phyloP scores from a whole-genome alignment of 2,888 invertebrate genomes.

The Phyllotreta striolata region DNA sequence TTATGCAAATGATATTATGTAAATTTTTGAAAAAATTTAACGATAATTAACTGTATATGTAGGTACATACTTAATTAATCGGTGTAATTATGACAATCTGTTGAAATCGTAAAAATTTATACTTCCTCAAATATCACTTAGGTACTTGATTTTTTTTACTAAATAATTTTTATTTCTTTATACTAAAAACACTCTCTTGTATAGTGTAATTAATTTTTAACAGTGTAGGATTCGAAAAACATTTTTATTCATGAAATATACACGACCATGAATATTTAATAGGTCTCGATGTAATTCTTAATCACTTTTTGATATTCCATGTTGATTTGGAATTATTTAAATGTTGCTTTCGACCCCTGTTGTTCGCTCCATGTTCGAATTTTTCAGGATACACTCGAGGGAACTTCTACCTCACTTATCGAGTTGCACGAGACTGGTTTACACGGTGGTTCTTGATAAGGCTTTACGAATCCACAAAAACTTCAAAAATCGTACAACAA shows the following conservation, averaged over 20 bases:
- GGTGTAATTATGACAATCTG: no score
- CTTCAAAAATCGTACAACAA: neutral
- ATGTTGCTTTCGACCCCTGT: conserved; percentile 31
- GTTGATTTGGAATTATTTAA: conserved; percentile 34
- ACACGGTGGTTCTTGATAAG: neutral
- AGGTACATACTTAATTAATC: no score
- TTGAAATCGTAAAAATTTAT: no score
- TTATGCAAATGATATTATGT: no score
- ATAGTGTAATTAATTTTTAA: conserved; percentile 9
- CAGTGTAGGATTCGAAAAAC: conserved; percentile 26
- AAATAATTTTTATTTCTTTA: no score
- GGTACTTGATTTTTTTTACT: no score
- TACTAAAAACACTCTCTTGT: neutral
- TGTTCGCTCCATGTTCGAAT: conserved; percentile 30
- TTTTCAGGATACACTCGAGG: conserved; percentile 32
- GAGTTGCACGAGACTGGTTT: conserved; percentile 16
- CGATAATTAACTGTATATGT: no score
- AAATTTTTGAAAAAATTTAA: no score
- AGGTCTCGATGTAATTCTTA: conserved; percentile 28
- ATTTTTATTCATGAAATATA: conserved; percentile 21
- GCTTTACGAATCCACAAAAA: no score
- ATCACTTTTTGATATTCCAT: conserved; percentile 33
- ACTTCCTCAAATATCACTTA: no score
- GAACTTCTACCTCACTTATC: conserved; percentile 14
- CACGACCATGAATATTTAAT: conserved; percentile 25